phyloP scores from a whole-genome alignment of 2,797 vertebrate species.

The Chrysolophus pictus region DNA sequence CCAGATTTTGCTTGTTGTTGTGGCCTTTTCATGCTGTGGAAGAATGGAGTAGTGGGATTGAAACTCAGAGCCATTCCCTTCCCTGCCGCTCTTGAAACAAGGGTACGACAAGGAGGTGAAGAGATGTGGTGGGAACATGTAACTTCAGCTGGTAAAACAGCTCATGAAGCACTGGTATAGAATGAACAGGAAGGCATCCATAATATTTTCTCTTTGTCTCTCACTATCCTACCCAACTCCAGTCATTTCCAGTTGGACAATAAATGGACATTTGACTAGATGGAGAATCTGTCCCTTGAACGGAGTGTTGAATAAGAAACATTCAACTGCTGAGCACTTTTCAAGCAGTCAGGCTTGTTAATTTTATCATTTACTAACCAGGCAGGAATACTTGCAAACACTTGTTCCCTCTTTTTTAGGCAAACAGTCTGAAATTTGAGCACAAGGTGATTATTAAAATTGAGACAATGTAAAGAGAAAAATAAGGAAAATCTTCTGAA shows the following conservation, averaged over 20 bases:
- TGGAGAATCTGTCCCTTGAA: neutral
- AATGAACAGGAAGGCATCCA: neutral
- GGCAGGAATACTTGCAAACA: neutral
- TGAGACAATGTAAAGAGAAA: neutral
- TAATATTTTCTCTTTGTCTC: neutral
- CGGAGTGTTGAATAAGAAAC: neutral
- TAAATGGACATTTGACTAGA: neutral
- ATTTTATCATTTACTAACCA: neutral
- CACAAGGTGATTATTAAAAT: neutral
- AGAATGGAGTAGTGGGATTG: neutral
- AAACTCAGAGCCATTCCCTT: neutral
- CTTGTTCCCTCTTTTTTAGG: neutral
- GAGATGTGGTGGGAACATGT: neutral
- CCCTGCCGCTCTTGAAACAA: neutral
- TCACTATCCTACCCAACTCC: neutral
- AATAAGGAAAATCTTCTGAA: neutral
- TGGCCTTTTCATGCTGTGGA: neutral
- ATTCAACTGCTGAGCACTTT: neutral
- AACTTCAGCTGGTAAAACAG: neutral
- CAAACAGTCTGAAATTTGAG: neutral
- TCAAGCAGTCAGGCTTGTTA: neutral
- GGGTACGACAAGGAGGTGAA: fast-evolving
- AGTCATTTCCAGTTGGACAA: neutral
- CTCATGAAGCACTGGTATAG: neutral
- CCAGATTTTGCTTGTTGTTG: conserved; percentile 18